These are phyloP conservation scores for Lepus oiostolus DNA, from an alignment of 2,797 vertebrate species.

Conservation along the genomic window DNA sequence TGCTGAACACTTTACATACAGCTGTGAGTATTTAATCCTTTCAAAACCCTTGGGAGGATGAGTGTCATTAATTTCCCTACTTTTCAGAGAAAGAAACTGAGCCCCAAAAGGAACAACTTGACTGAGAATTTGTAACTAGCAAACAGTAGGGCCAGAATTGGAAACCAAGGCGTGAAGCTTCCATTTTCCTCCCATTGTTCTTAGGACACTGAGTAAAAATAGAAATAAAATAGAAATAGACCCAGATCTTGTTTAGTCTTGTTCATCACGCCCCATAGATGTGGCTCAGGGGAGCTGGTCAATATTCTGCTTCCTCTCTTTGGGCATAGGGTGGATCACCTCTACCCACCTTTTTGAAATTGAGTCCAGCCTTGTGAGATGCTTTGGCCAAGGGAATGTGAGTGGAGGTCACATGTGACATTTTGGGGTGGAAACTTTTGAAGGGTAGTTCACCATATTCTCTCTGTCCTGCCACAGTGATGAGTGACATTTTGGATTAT, in stretches of 20 bases:
- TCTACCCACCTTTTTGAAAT: background rate
- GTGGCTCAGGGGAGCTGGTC: background rate
- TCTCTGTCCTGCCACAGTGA: background rate
- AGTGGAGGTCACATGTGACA: background rate
- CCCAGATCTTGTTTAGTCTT: conserved; percentile 13
- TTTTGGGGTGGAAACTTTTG: conserved; percentile 28
- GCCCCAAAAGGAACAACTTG: conserved; percentile 15
- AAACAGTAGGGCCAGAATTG: background rate
- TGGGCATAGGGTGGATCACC: background rate
- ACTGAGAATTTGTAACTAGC: conserved; percentile 9
- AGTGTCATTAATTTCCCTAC: background rate
- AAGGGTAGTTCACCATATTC: background rate
- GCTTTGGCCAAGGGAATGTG: conserved; percentile 39
- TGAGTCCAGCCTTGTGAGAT: background rate
- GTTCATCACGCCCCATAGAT: background rate
- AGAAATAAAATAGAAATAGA: background rate
- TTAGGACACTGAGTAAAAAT: conserved; percentile 1
- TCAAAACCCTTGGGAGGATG: background rate
- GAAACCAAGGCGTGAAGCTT: conserved; percentile 23
- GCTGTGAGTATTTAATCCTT: conserved; percentile 7
- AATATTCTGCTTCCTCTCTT: background rate
- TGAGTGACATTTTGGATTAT: background rate
- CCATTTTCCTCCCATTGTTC: background rate
- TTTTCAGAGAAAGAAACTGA: conserved; percentile 52
- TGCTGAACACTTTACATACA: background rate